Evolutionary conservation across 2,797 vertebrate species (phyloP).

Genomic region (Tragopan temminckii): DNA sequence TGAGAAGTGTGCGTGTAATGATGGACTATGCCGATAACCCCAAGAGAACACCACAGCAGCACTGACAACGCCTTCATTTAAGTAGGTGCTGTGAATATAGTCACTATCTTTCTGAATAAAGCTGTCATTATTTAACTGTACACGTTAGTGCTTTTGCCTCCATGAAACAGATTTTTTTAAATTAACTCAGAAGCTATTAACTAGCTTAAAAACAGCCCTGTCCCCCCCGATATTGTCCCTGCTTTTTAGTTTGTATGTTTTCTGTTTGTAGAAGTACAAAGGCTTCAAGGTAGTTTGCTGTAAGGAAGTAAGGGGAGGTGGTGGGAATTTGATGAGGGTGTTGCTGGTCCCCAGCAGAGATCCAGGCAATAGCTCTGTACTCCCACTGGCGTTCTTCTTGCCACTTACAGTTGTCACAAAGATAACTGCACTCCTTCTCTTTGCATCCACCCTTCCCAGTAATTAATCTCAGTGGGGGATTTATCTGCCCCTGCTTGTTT

Average conservation of each 20-base stretch:
- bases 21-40: background rate
- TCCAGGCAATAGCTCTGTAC: constrained; percentile 10
- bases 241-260: background rate
- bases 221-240: background rate
- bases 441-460: constrained; percentile 26
- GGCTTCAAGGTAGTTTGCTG: constrained; percentile 23
- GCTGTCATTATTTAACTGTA: background rate
- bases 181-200: background rate
- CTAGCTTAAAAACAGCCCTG: background rate
- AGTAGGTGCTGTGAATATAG: background rate
- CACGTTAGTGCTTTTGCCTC: background rate
- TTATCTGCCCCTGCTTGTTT: constrained; percentile 49
- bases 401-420: constrained; percentile 50
- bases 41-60: background rate
- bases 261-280: background rate
- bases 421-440: constrained; percentile 36
- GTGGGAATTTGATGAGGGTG: constrained; percentile 43
- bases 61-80: background rate
- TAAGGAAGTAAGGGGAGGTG: background rate
- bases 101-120: background rate
- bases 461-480: constrained; percentile 59
- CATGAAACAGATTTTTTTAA: background rate
- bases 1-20: background rate
- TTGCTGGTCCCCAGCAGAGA: constrained; percentile 39
- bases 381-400: constrained; percentile 28